These are phyloP conservation scores for Graphium colonna DNA, from an alignment of 2,888 invertebrate genomes.

Conservation along the genomic window DNA sequence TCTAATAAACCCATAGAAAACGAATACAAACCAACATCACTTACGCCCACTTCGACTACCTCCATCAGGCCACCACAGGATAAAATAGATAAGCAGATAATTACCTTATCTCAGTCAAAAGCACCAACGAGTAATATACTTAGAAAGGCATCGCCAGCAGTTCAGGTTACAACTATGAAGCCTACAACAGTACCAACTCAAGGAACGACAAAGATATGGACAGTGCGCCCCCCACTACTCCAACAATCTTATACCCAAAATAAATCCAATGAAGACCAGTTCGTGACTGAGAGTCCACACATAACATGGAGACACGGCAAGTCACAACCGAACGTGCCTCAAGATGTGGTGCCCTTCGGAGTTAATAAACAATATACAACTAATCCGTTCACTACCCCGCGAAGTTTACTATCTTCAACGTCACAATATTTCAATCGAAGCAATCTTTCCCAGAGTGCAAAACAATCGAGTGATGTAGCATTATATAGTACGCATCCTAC, in stretches of 20 bases:
- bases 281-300: conserved; percentile 5
- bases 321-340: background rate
- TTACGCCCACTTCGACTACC: background rate
- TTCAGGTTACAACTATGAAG: background rate
- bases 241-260: background rate
- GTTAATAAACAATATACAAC: background rate
- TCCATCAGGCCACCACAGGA: background rate
- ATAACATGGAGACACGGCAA: conserved; percentile 8
- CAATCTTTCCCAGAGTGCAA: background rate
- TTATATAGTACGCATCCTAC: background rate
- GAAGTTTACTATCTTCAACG: background rate
- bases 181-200: background rate
- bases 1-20: background rate
- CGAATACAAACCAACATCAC: background rate
- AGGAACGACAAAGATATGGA: conserved; percentile 10
- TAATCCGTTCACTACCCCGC: background rate
- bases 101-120: background rate
- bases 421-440: background rate
- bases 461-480: background rate
- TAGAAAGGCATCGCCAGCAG: background rate
- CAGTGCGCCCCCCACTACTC: background rate
- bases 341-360: background rate
- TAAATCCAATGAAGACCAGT: background rate
- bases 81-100: background rate
- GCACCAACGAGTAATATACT: background rate